Evolutionary conservation across 1,140 invertebrate species (phyloP).

Genomic region (Nebria ingens): DNA sequence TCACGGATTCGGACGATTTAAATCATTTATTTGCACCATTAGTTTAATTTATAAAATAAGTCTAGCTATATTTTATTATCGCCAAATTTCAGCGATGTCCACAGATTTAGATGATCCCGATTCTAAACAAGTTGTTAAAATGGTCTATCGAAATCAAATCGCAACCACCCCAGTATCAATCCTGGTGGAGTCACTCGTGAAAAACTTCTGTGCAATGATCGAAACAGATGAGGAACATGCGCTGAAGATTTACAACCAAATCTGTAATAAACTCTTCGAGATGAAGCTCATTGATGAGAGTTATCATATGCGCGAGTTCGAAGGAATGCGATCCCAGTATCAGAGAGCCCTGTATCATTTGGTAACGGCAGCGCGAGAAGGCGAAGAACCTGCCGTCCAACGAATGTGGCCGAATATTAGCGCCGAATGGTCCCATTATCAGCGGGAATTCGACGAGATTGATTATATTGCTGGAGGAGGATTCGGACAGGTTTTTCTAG

Average conservation of each 20-base stretch:
- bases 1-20: no score
- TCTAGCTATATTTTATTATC: no score
- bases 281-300: constrained; percentile 57
- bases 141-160: neutral
- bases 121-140: constrained; percentile 2
- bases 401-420: constrained; percentile 36
- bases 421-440: constrained; percentile 53
- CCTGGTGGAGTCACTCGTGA: constrained; percentile 50
- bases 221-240: constrained; percentile 45
- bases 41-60: no score
- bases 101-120: neutral
- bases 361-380: constrained; percentile 41
- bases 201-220: constrained; percentile 47
- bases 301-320: constrained; percentile 52
- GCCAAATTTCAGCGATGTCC: no score
- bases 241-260: constrained; percentile 46
- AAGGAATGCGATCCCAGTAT: constrained; percentile 51
- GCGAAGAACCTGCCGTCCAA: constrained; percentile 36
- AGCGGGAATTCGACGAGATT: constrained; percentile 64
- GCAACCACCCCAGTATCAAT: constrained; percentile 44
- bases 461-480: constrained; percentile 63
- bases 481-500: constrained; percentile 54
- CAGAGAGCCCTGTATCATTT: constrained; percentile 49
- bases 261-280: constrained; percentile 51
- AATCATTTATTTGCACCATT: no score